phyloP scores from a whole-genome alignment of 2,888 invertebrate genomes.

The Acrobeloides nanus region DNA sequence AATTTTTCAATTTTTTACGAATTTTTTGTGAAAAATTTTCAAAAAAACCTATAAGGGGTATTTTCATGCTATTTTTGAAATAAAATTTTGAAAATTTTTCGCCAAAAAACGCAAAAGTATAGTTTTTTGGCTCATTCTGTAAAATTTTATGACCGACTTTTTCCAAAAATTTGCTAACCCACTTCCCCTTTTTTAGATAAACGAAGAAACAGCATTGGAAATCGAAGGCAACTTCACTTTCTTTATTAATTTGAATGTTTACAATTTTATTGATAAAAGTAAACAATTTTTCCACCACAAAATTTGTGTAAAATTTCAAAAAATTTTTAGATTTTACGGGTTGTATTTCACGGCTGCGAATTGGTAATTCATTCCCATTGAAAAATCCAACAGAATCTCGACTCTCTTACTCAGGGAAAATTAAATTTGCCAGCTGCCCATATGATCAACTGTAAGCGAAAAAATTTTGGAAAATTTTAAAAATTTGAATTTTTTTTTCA shows the following conservation, averaged over 20 bases:
- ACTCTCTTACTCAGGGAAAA: conserved; percentile 35
- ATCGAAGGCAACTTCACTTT: conserved; percentile 50
- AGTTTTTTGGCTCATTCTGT: no score
- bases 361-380: conserved; percentile 44
- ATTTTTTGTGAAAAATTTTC: no score
- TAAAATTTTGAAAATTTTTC: no score
- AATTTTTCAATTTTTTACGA: no score
- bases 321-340: conserved; percentile 40
- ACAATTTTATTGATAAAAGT: conserved; percentile 45
- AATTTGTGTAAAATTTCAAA: no score
- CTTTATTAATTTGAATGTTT: conserved; percentile 45
- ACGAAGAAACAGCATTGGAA: conserved; percentile 34
- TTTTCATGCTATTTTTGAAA: no score
- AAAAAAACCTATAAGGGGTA: no score
- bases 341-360: conserved; percentile 45
- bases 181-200: conserved; percentile 25
- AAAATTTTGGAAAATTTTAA: conserved; percentile 9
- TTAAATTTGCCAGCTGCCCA: conserved; percentile 46
- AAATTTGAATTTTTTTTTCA: conserved; percentile 13
- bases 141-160: no score
- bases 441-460: conserved; percentile 30
- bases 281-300: conserved; percentile 12
- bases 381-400: conserved; percentile 42
- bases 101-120: no score
- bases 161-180: no score